Evolutionary conservation across 2,113 vertebrate genomes (phyloP).

Genomic region (Tupaia tana): DNA sequence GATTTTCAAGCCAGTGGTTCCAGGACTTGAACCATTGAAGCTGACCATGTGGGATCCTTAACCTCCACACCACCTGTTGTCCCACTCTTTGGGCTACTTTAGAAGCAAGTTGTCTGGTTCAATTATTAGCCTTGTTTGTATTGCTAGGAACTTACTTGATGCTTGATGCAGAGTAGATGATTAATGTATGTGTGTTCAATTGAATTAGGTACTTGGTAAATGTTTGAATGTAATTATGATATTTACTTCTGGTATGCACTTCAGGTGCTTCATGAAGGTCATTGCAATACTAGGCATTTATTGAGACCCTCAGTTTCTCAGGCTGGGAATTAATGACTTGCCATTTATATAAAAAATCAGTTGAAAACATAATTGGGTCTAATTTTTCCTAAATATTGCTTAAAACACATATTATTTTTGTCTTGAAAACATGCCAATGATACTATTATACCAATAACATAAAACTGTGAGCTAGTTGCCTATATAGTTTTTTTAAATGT

Average conservation of each 20-base stretch:
- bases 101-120: not conserved
- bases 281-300: not conserved
- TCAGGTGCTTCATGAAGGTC: not conserved
- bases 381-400: not conserved
- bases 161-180: not conserved
- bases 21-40: no score
- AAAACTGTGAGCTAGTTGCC: not conserved
- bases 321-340: not conserved
- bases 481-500: not conserved
- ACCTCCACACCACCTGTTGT: no score
- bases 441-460: not conserved
- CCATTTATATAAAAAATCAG: not conserved
- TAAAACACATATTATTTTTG: not conserved
- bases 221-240: slow-evolving; percentile 40
- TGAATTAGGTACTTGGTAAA: slow-evolving; percentile 20
- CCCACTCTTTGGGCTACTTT: not conserved
- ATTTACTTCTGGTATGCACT: not conserved
- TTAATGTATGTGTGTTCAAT: slow-evolving; percentile 26
- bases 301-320: not conserved
- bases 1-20: no score
- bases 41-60: no score
- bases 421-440: not conserved
- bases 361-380: not conserved
- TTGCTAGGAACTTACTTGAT: not conserved
- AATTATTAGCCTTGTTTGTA: not conserved